Base-by-base conservation (phyloP, 2,113 vertebrate genomes). In the Trematomus loennbergii region DNA sequence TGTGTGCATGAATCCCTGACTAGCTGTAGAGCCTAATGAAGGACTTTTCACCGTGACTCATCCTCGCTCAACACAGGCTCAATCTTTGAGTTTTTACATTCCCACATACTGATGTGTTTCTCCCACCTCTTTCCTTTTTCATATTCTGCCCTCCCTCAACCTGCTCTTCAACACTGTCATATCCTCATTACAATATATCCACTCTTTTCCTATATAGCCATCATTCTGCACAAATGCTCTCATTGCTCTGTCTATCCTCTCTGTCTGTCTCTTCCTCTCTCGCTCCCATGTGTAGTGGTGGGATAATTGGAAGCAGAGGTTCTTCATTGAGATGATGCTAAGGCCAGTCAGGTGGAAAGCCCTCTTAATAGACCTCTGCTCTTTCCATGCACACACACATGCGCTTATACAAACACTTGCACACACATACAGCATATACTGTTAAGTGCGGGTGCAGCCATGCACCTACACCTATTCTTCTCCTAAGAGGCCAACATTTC, bases 241-340 rank as follows among this genome's bases (percentile, higher is more conserved):
- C n/a, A n/a, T n/a, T n/a, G n/a, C n/a, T 70, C 67, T 48, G 43
- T 63, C 74, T 67, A 52, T 48, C 33, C 48, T 59, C 80, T 61
- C 57, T n/a, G 29, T 69, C 78, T 45, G 48, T 65, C 63, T 75
- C 43, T 72, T 66, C 53, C 59, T 67, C 72, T 64, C 78, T 62
- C 1, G 0, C 55, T 84, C 90, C 89, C 86, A 36, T 79, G 87
- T 78, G 87, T 82, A 53, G 74, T 13, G 46, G 82, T 77, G 69
- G 72, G 83, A 89, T 93, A 93, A 93, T 93, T 93, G 90, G 92
- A 91, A 92, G 91, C 90, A 92, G 89, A 90, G 87, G 87, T 83
- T 93, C 89, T 90, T 90, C 89, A 86, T 90, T 88, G 87, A 89
- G 90, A 93, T 87, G 87, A 92, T 87, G 81, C 88, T 75, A 77